Conservation (phyloP, 2,113 vertebrate genomes). For the Craseonycteris thonglongyai region DNA sequence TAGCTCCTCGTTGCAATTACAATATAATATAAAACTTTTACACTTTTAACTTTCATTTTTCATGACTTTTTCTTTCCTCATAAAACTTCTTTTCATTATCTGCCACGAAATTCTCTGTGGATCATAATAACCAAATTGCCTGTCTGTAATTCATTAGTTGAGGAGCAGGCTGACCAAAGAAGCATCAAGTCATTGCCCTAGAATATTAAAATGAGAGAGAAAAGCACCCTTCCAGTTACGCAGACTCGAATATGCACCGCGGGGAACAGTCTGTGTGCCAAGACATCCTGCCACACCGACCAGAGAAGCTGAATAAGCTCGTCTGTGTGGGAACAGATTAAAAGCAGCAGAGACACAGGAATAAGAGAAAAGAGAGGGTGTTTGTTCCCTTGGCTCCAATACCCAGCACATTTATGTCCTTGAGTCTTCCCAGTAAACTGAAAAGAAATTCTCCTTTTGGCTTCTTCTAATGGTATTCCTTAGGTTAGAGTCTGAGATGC, state of each 20-base stretch:
- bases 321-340: background rate
- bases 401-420: background rate
- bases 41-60: background rate
- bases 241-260: background rate
- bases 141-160: background rate
- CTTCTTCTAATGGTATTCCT: background rate
- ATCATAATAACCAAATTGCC: background rate
- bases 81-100: background rate
- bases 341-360: background rate
- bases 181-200: background rate
- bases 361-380: background rate
- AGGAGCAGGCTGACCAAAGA: background rate
- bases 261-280: background rate
- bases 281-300: background rate
- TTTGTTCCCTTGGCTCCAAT: background rate
- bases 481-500: background rate
- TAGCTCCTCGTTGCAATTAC: background rate
- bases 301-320: background rate
- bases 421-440: background rate
- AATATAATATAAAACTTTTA: background rate
- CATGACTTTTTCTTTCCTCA: background rate
- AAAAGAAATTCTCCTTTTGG: background rate
- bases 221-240: background rate
- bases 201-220: background rate
- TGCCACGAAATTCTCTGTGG: background rate